phyloP scores from a whole-genome alignment of 2,797 vertebrate species.

The Lacerta agilis region DNA sequence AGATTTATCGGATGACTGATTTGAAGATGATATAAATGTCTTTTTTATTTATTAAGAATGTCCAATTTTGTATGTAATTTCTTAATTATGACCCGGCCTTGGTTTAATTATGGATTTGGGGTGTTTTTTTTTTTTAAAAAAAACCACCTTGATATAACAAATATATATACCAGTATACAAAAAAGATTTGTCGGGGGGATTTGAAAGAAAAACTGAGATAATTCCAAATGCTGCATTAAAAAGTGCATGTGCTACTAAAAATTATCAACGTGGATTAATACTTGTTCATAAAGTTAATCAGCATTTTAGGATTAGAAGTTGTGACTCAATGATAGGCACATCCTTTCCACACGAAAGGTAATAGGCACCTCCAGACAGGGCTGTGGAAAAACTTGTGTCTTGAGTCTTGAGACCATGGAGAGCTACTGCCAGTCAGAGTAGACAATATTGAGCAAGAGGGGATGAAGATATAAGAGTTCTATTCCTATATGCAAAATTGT shows the following conservation, averaged over 20 bases:
- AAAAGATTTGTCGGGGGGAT: background rate
- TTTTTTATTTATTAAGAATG: conserved; percentile 3
- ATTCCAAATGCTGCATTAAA: conserved; percentile 15
- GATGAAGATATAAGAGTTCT: no score
- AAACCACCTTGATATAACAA: background rate
- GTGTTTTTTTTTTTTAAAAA: no score
- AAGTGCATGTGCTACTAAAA: background rate
- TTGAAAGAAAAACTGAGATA: background rate
- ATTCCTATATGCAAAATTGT: background rate
- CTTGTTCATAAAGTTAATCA: no score
- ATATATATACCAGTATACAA: conserved; percentile 5
- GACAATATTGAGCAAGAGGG: no score
- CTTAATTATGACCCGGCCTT: background rate
- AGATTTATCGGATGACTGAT: background rate
- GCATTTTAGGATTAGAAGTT: no score
- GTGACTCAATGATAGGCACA: no score
- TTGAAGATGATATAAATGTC: conserved; percentile 2
- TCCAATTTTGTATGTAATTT: background rate
- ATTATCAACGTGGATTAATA: conserved; percentile 15
- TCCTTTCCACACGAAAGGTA: no score
- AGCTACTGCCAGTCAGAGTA: no score
- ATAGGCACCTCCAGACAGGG: no score
- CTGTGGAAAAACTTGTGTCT: no score
- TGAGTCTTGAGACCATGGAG: no score
- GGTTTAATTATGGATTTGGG: conserved; percentile 3